phyloP scores from a whole-genome alignment of 2,888 invertebrate species.

The Pammene aurita region DNA sequence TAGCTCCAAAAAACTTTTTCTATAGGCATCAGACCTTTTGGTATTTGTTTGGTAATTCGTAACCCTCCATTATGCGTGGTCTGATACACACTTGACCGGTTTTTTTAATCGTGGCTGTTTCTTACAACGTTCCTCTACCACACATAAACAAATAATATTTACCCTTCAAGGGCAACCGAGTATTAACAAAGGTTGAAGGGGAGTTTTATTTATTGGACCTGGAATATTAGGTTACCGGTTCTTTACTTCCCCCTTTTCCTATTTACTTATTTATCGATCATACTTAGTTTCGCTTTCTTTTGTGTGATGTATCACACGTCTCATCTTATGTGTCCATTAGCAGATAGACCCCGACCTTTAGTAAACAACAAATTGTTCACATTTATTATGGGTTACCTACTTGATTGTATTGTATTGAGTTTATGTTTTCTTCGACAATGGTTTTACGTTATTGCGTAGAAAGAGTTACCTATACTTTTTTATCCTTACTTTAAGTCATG shows the following conservation, averaged over 20 bases:
- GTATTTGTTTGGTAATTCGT: too few relatives aligned
- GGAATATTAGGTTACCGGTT: neutral
- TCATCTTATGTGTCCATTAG: slow-evolving; percentile 2
- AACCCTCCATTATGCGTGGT: too few relatives aligned
- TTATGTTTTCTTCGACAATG: neutral
- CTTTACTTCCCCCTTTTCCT: neutral
- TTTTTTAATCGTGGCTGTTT: too few relatives aligned
- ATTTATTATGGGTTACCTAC: slow-evolving; percentile 6
- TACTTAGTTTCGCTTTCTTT: neutral
- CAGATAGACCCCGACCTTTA: too few relatives aligned
- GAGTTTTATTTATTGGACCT: neutral
- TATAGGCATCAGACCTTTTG: too few relatives aligned
- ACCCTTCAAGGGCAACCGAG: neutral
- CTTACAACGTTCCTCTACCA: too few relatives aligned
- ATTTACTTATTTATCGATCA: slow-evolving; percentile 8
- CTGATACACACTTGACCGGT: too few relatives aligned
- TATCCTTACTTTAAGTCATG: too few relatives aligned
- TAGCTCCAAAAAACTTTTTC: too few relatives aligned
- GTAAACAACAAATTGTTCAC: neutral
- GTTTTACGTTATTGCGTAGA: too few relatives aligned
- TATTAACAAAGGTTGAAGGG: neutral
- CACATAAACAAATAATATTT: too few relatives aligned
- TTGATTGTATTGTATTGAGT: neutral
- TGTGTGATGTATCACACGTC: slow-evolving; percentile 2
- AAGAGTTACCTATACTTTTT: too few relatives aligned